Evolutionary conservation across 2,888 invertebrate species (phyloP).

Genomic region (Troides oblongomaculatus): DNA sequence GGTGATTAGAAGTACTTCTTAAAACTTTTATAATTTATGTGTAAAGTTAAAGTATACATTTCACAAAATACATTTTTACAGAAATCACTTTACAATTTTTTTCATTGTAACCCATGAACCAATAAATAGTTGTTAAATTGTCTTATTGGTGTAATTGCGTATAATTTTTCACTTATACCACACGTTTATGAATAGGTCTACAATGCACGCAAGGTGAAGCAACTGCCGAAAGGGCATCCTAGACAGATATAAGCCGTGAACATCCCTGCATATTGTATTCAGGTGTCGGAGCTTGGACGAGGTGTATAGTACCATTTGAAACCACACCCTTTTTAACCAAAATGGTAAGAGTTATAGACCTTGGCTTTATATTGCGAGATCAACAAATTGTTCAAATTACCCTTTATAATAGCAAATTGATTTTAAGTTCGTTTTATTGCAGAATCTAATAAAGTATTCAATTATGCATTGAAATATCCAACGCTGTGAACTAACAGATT

Average conservation of each 20-base stretch:
- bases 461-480: constrained; percentile 10
- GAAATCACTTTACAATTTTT: too few species aligned
- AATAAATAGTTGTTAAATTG: not conserved
- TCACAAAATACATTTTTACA: too few species aligned
- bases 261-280: constrained; percentile 65
- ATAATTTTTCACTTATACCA: constrained; percentile 47
- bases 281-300: constrained; percentile 48
- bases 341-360: constrained; percentile 55
- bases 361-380: constrained; percentile 14
- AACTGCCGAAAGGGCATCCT: constrained; percentile 71
- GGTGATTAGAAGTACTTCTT: too few species aligned
- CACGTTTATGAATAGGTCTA: constrained; percentile 52
- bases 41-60: too few species aligned
- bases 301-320: constrained; percentile 43
- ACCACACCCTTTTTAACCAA: constrained; percentile 52
- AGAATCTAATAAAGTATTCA: constrained; percentile 14
- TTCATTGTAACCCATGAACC: not conserved
- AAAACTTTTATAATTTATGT: too few species aligned
- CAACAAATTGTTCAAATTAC: constrained; percentile 25
- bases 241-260: constrained; percentile 69
- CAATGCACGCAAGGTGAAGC: constrained; percentile 74
- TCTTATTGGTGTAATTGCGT: constrained; percentile 31
- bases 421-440: constrained; percentile 15
- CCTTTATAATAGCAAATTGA: constrained; percentile 18
- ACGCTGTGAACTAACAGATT: constrained; percentile 1